Conservation (phyloP, 1,140 invertebrate species). For the Tyrophagus putrescentiae region DNA sequence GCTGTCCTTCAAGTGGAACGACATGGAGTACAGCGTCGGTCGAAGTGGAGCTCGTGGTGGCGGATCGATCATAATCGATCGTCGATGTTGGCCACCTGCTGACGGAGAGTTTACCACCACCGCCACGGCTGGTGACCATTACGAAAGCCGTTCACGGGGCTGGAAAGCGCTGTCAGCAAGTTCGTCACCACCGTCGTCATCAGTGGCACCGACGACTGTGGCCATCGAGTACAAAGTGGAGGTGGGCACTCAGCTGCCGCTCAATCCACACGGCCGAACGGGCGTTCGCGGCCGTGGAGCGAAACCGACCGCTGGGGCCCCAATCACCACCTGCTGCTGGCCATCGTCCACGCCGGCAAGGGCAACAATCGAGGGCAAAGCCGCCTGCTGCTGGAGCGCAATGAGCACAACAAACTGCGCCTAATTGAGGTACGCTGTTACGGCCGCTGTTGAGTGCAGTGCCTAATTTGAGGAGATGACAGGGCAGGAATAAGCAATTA, state of each 20-base stretch:
- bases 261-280: conserved; percentile 37
- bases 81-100: conserved; percentile 20
- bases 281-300: conserved; percentile 35
- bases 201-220: too few relatives aligned
- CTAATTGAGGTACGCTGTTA: not conserved
- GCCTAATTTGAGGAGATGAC: not conserved
- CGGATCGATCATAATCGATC: conserved; percentile 28
- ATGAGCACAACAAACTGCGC: not conserved
- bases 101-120: conserved; percentile 23
- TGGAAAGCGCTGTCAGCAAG: too few relatives aligned
- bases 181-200: too few relatives aligned
- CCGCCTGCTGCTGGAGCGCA: not conserved
- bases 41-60: too few relatives aligned
- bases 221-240: conserved; percentile 26
- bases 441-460: not conserved
- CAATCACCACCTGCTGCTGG: conserved; percentile 35
- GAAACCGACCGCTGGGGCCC: conserved; percentile 37
- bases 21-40: conserved; percentile 20
- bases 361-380: not conserved
- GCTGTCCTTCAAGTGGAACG: not conserved
- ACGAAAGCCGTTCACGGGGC: too few relatives aligned
- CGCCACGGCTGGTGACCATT: conserved; percentile 19
- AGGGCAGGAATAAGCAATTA: not conserved
- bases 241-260: not conserved
- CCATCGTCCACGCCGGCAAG: conserved; percentile 30